Evolutionary conservation across 2,888 invertebrate genomes (phyloP), one percentile per base, ranked within the genome.

Genomic region (Euzophera pinguis): DNA sequence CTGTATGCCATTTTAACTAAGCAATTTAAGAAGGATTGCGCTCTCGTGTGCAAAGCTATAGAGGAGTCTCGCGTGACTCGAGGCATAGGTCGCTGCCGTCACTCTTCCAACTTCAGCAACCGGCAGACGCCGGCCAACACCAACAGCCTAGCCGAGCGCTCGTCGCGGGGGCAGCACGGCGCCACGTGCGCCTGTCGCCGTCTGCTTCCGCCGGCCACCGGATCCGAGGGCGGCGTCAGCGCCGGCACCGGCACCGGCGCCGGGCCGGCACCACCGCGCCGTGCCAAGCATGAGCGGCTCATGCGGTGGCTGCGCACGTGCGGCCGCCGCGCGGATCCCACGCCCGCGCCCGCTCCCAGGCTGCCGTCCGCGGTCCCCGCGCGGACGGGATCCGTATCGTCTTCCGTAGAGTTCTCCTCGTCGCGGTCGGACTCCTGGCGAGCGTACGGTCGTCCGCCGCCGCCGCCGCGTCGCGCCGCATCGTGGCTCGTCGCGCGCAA

Each of bases 1-100:
- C 92, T 99, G 27, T 99, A 99, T 81, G 99, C 99, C 49, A 98
- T 99, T 65, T 93, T 99, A 71, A 99, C 99, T 6, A 98, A 99
- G 78, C 98, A 98, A 81, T 98, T 98, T 83, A 98, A 98, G 84
- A 97, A 98, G 84, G 98, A 99, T 87, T 98, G 98, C 87, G 96
- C 98, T 2, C 93, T 97, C 78, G 95, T 98, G 54, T 98, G 98
- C 87, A 98, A 98, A 80, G 96, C 98, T 14, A 97, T 99, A 67
- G 98, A 99, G 81, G 98, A 98, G 84, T 96, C 97, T 35, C 91
- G 97, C 47, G 97, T 98, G 9, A 96, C 96, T 3, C 91, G 96
- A 55, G 96, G 96, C 53, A 96, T 97, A 68, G 97, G 96, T 10
- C 92, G 96, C 58, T 96, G 97, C 75, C 90, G 96, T 12, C 96